These are phyloP conservation scores for Artemia franciscana DNA, from an alignment of 1,140 invertebrate species.

Conservation along the genomic window DNA sequence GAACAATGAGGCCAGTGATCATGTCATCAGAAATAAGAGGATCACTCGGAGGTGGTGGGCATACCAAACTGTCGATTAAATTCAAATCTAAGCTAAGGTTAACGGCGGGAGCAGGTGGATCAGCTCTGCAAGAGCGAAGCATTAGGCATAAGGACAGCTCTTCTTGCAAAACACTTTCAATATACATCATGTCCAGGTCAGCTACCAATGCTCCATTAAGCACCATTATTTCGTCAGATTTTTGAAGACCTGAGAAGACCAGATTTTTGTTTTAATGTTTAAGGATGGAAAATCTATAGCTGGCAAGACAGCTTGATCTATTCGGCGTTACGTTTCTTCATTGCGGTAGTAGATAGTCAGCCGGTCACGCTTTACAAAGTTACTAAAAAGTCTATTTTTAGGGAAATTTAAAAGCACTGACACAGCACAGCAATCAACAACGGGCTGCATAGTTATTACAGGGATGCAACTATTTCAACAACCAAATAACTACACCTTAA, in stretches of 20 bases:
- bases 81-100: conserved; percentile 61
- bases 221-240: conserved; percentile 93
- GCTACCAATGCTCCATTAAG: conserved; percentile 93
- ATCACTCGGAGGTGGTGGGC: conserved; percentile 70
- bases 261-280: too few relatives aligned
- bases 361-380: too few relatives aligned
- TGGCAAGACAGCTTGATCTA: too few relatives aligned
- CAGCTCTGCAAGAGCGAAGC: conserved; percentile 84
- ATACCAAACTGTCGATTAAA: conserved; percentile 83
- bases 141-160: conserved; percentile 87
- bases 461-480: too few relatives aligned
- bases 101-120: conserved; percentile 60
- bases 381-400: too few relatives aligned
- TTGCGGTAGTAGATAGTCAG: too few relatives aligned
- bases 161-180: conserved; percentile 77
- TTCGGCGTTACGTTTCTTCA: too few relatives aligned
- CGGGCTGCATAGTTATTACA: too few relatives aligned
- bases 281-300: too few relatives aligned
- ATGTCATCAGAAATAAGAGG: conserved; percentile 81
- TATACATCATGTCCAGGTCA: conserved; percentile 97
- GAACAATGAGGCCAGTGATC: conserved; percentile 83
- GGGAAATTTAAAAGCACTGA: too few relatives aligned
- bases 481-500: too few relatives aligned
- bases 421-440: too few relatives aligned
- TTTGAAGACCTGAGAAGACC: conserved; percentile 57